Percentiles rank a stretch among this genome's conserved stretches.
Evolutionary conservation across 2,113 vertebrate genomes (phyloP).

Genomic region (Catharus bicknelli): DNA sequence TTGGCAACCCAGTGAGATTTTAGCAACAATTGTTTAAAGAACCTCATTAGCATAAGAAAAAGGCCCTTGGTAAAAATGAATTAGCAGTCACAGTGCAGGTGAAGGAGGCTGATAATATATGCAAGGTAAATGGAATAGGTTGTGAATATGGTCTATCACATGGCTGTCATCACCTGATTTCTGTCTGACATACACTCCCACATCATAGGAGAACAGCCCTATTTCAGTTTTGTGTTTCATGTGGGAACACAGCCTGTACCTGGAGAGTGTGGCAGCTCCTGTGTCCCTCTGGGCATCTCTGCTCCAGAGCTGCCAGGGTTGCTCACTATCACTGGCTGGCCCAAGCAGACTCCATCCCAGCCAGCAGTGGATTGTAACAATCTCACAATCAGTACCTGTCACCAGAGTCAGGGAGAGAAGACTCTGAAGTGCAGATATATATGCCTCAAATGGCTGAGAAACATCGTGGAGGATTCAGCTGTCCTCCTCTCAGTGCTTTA

Average conservation of each 20-base stretch:
- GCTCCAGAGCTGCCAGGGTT: not conserved
- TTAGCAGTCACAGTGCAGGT: conserved; percentile 39
- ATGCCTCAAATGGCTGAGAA: not conserved
- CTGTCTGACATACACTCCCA: not conserved
- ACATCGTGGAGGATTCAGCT: not conserved
- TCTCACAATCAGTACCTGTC: not conserved
- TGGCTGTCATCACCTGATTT: not conserved
- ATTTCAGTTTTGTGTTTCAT: not conserved
- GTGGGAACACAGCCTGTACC: not conserved
- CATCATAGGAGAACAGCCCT: not conserved
- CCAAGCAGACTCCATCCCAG: not conserved
- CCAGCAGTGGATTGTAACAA: not conserved
- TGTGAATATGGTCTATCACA: not conserved
- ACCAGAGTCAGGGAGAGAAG: not conserved
- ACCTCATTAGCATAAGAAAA: conserved; percentile 56
- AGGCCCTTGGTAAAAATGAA: conserved; percentile 31
- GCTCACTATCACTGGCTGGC: not conserved
- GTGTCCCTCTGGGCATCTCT: not conserved
- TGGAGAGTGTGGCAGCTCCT: not conserved
- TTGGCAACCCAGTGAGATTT: not conserved
- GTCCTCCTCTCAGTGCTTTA: not conserved
- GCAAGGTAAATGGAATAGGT: conserved; percentile 26
- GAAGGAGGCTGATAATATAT: conserved; percentile 32
- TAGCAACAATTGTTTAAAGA: conserved; percentile 54
- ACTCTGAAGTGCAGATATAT: not conserved